Evolutionary conservation across 1,140 invertebrate genomes (phyloP), one percentile per base, ranked within the genome.

Genomic region (Ladona fulva): DNA sequence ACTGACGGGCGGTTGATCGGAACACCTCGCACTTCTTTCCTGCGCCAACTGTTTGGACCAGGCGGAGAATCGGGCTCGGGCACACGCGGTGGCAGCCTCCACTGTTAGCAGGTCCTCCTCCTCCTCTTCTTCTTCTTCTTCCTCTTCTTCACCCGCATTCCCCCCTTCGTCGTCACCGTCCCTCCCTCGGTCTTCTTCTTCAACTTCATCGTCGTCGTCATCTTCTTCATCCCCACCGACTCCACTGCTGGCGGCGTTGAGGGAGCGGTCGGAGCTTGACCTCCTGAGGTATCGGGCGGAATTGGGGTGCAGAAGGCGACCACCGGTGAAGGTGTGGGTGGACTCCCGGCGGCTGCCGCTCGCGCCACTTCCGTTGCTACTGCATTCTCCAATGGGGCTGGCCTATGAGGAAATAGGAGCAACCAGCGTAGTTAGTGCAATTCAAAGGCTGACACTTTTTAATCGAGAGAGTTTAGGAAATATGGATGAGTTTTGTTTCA

Each of bases 221-320:
- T 66, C 52, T 5, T 66, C 14, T 12, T 66, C 52, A 12, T 66
- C 52, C 12, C 3, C 52, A 12, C 52, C 52, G 3, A 66, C 8
- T 84, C 82, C 5, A 83, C 83, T n/a, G 83, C 82, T 24, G 82
- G 84, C 24, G 81, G 83, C 79, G 82, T 83, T 22, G 80, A 78
- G 59, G 74, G 80, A 42, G 82, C 84, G 5, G 81, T 85, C 74
- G 83, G 82, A 74, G 84, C 85, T 80, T 88, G 86, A 16, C 88
- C 83, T 14, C 79, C 87, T 87, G 3, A 88, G 84, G 5, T 91
- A 83, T 0, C 90, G 84, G 24, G 91, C 91, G 83, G 91, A 90
- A 80, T 92, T 90, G 11, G 91, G 91, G 86, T 92, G 91, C 24
- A 92, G 85, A 0, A 92, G 82, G 3, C 86, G 83, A 78, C 85